A percentile compares a stretch with the other conserved stretches of the same genome.
phyloP scores from a whole-genome alignment of 2,888 invertebrate species.

The Noctua comes region DNA sequence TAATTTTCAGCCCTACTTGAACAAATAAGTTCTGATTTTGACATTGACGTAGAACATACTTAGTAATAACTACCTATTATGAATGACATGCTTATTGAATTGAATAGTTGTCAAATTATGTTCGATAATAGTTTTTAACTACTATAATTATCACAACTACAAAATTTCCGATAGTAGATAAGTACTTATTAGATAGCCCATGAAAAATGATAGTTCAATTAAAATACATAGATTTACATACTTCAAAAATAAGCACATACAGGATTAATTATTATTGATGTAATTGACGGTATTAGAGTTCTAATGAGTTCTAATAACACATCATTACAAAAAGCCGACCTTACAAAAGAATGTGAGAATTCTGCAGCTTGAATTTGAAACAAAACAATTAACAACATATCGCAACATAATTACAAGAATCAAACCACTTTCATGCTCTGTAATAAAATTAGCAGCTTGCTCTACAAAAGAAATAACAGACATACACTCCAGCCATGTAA shows the following conservation, averaged over 20 bases:
- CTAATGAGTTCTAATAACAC: slow-evolving; percentile 30
- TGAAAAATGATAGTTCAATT: slow-evolving; percentile 15
- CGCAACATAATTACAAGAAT: slow-evolving; percentile 21
- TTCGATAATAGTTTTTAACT: neutral
- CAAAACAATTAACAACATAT: slow-evolving; percentile 17
- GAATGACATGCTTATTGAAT: neutral
- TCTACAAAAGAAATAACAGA: slow-evolving; percentile 33
- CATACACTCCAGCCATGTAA: slow-evolving; percentile 29
- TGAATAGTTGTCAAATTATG: neutral
- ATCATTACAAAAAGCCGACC: neutral
- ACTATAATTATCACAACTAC: neutral
- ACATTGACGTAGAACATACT: neutral
- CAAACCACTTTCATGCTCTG: slow-evolving; percentile 22
- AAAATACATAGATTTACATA: neutral
- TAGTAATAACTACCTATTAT: neutral
- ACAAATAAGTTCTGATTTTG: neutral
- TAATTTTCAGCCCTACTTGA: neutral
- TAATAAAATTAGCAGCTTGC: slow-evolving; percentile 35
- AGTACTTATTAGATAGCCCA: neutral
- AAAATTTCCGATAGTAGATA: neutral
- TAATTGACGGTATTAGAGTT: slow-evolving; percentile 3
- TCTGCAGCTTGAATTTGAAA: slow-evolving; percentile 2
- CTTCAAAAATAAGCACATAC: neutral
- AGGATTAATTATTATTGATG: neutral
- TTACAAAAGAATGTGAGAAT: neutral